Evolutionary conservation across 2,888 invertebrate genomes (phyloP), one percentile per base, ranked within the genome.

Genomic region (Hirudinaria manillensis): DNA sequence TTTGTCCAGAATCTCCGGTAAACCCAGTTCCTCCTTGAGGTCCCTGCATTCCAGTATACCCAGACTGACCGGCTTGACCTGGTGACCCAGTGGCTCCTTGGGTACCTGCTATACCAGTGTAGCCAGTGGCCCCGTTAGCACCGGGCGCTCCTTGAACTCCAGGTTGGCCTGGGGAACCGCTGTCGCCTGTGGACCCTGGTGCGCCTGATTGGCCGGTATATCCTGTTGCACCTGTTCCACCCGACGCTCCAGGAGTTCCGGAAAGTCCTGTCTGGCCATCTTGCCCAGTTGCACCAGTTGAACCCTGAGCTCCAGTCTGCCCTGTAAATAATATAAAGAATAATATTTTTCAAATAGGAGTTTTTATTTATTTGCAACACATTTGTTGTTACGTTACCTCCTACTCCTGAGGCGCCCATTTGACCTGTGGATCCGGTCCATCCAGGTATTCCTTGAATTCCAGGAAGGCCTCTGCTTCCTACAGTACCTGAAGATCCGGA

Each of bases 131-230:
- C 3, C 71, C 71, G 7, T n/a, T 71, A 19, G 13, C 24, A 45
- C 71, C 71, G 19, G 29, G n/a, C 0, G 51, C 19, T n/a, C 71
- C 71, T 27, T n/a, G n/a, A 13, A 27, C 45, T 27, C 71, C 71
- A 13, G 24, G 45, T 45, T 53, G 71, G 19, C 71, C 71, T 27
- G 61, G 27, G 24, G 13, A 45, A 32, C 77, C 77, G 10, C 19
- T 16, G 27, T 21, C 19, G 16, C 76, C 76, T 68, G 70, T 38
- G 19, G 73, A 51, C 53, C 77, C 76, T 61, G 75, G 45, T 32
- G 75, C 68, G 36, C 76, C 78, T 65, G 78, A 3, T 61, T 68
- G n/a, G 24, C 76, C 77, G 61, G 55, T n/a, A 36, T 38, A 21
- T 19, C 75, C 77, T 55, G 56, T 34, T 67, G 19, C 32, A 32